Conservation (phyloP, 2,113 vertebrate genomes). For the Sinocyclocheilus anophthalmus region DNA sequence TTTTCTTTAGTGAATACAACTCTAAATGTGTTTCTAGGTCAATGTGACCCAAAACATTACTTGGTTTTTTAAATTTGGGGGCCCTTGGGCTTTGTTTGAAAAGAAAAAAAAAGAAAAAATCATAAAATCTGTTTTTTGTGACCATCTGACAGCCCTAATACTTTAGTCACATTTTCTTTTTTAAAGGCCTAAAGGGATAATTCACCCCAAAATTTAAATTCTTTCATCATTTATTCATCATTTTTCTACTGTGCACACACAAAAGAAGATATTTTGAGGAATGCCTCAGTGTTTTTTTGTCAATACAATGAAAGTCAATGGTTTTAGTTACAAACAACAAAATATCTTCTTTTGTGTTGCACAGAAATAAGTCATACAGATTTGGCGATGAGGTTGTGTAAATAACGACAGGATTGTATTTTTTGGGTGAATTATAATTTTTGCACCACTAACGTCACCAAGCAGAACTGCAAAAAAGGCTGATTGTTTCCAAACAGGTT, state of each 20-base stretch:
- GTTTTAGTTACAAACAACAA: too few species aligned
- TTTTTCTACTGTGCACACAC: background rate
- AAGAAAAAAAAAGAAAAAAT: background rate
- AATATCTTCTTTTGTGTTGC: too few species aligned
- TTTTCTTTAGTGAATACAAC: background rate
- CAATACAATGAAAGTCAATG: too few species aligned
- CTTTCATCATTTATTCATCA: too few species aligned
- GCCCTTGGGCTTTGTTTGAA: too few species aligned
- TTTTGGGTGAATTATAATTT: background rate
- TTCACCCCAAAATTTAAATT: too few species aligned
- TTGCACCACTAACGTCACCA: background rate
- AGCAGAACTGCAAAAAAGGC: background rate
- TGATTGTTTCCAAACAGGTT: too few species aligned
- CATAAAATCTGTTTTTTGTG: background rate
- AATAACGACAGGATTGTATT: background rate
- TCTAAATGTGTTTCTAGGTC: background rate
- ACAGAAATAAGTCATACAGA: too few species aligned
- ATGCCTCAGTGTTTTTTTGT: background rate
- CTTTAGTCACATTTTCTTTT: background rate
- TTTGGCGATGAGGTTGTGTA: background rate
- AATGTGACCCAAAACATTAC: background rate
- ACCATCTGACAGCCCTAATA: background rate
- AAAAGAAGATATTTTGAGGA: background rate
- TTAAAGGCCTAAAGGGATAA: background rate
- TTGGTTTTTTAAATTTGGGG: too few species aligned